These are phyloP conservation scores for Lepetodrilus schrolli DNA, from an alignment of 2,888 invertebrate species.

Conservation along the genomic window DNA sequence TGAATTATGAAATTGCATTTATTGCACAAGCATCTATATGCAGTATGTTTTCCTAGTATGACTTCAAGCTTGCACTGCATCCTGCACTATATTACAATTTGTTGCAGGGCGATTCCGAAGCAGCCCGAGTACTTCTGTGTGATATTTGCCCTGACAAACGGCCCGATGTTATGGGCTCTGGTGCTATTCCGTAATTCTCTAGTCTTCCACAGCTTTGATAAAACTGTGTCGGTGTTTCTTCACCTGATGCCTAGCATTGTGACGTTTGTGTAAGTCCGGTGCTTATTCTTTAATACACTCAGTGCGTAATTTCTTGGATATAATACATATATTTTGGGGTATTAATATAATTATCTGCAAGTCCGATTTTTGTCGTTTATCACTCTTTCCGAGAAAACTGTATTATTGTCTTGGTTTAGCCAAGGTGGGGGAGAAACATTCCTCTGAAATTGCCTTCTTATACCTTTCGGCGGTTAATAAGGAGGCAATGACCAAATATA, in stretches of 20 bases:
- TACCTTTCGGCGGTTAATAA: too few species aligned
- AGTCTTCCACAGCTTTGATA: constrained; percentile 68
- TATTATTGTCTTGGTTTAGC: too few species aligned
- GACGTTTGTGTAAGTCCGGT: constrained; percentile 61
- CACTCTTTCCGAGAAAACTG: background rate
- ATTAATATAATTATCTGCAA: background rate
- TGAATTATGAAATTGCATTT: too few species aligned
- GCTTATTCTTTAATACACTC: background rate
- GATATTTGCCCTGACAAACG: constrained; percentile 63
- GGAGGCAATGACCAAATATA: too few species aligned
- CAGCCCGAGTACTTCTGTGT: constrained; percentile 50
- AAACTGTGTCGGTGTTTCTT: constrained; percentile 69
- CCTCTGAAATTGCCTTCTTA: too few species aligned
- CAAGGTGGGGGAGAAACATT: too few species aligned
- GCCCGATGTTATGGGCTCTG: constrained; percentile 65
- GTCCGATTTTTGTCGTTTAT: background rate
- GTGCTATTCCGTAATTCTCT: constrained; percentile 62
- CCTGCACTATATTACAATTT: background rate
- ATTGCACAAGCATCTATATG: too few species aligned
- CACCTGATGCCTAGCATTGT: constrained; percentile 66
- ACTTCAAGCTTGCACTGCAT: too few species aligned
- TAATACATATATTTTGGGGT: background rate
- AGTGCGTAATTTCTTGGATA: too few species aligned
- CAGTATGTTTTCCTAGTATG: too few species aligned
- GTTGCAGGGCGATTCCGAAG: constrained; percentile 49